These are phyloP conservation scores for Chiridota heheva DNA, from an alignment of 35 echinoderm and acorn worm genomes.

Conservation along the genomic window DNA sequence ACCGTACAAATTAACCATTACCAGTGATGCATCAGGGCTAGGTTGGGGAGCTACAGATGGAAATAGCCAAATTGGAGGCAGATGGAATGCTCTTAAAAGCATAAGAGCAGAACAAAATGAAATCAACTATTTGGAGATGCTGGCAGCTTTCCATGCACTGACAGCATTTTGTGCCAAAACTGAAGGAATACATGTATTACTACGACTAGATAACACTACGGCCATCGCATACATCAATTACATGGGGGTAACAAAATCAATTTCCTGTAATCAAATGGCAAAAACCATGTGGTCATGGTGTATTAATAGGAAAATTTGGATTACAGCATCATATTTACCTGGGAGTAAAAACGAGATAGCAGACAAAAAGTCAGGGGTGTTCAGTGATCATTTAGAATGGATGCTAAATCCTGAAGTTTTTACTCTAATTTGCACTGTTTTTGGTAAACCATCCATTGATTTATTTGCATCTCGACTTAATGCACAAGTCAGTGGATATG, in stretches of 20 bases:
- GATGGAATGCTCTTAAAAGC: conserved; percentile 48
- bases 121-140: conserved; percentile 41
- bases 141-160: conserved; percentile 31
- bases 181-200: not conserved
- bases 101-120: conserved; percentile 10
- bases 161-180: conserved; percentile 20
- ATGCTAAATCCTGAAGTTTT: conserved; percentile 36
- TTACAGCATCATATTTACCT: conserved; percentile 56
- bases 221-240: conserved; percentile 60
- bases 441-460: conserved; percentile 61
- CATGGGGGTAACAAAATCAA: conserved; percentile 61
- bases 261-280: conserved; percentile 37
- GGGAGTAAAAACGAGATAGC: conserved; percentile 51
- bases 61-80: conserved; percentile 8
- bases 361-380: conserved; percentile 36
- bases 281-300: conserved; percentile 58
- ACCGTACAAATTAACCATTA: not conserved
- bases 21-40: conserved; percentile 21
- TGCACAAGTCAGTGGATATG: conserved; percentile 39
- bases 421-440: conserved; percentile 6
- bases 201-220: conserved; percentile 50
- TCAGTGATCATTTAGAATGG: conserved; percentile 54
- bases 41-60: conserved; percentile 38
- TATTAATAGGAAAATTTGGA: conserved; percentile 45
- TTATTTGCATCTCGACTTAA: conserved; percentile 66